Evolutionary conservation across 2,888 invertebrate genomes (phyloP).

Genomic region (Acholoe squamosa): DNA sequence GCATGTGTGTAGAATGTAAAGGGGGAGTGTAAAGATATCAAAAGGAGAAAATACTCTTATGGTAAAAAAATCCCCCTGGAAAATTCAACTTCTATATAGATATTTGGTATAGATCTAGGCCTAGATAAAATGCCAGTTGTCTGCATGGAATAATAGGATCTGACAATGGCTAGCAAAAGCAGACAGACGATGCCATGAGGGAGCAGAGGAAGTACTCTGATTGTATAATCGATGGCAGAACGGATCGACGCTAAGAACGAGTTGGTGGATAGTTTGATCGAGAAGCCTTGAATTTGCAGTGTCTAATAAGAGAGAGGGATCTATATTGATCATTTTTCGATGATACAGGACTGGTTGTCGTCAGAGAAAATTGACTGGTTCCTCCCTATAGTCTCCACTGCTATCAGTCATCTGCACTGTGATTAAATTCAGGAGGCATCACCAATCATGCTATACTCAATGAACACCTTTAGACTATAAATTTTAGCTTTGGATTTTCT

Average conservation of each 20-base stretch:
- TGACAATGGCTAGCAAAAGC: neutral
- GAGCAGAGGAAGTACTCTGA: neutral
- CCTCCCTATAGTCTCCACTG: neutral
- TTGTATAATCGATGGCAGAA: neutral
- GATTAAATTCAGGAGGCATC: neutral
- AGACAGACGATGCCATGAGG: neutral
- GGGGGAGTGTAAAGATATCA: too few species aligned
- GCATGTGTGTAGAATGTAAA: too few species aligned
- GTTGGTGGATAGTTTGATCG: neutral
- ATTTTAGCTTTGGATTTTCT: neutral
- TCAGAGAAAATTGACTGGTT: neutral
- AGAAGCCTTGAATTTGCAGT: neutral
- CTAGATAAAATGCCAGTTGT: too few species aligned
- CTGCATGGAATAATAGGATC: too few species aligned
- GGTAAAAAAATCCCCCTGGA: too few species aligned
- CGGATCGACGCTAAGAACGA: too few species aligned
- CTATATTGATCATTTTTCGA: conserved; percentile 38
- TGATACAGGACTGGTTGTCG: neutral
- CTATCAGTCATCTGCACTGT: neutral
- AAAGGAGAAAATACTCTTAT: too few species aligned
- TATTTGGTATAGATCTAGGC: too few species aligned
- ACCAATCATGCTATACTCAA: neutral
- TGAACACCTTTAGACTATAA: neutral
- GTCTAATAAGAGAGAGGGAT: neutral
- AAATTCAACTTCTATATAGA: too few species aligned